Base-by-base conservation (phyloP, 1,140 invertebrate genomes). In the Meloidogyne chitwoodi region DNA sequence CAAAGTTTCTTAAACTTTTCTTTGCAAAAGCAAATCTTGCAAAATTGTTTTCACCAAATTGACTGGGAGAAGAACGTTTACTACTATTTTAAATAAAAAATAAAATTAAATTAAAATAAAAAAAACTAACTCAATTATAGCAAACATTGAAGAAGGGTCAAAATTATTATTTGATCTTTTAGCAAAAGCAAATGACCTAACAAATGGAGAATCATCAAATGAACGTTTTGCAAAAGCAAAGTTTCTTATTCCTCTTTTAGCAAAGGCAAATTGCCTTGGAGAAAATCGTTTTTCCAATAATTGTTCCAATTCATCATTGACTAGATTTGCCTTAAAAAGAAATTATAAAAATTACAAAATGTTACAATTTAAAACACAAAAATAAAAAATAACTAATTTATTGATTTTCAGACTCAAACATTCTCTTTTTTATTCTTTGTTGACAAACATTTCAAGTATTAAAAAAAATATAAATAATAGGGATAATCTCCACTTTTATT, bases 151-250 rank as follows among this genome's bases (percentile, higher is more conserved):
- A 38, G 34, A 38, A 38, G 34, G 34, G 4, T 38, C 34, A 38
- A 10, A 31, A 3, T 31, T 31, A 31, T 31, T 31, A 2, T 38
- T 38, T 38, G 65, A 19, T n/a, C 65, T 31, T 41, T 67, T 67
- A 22, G 71, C 71, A 63, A 73, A 73, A 16, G 71, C 71, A 31
- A 73, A 73, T 24, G 71, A 34, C 24, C 71, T 26, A 24, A 44
- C 65, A 67, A 67, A 73, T 14, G 34, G 44, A 31, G 6, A 29
- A 64, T 65, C 26, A 61, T 24, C 41, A 56, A 56, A 56, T 11
- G 41, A 41, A 24, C 71, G 71, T n/a, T 73, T 73, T 8, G 71
- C 71, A 63, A 73, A 73, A 19, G 71, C 71, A 31, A 73, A 73
- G 29, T 44, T 29, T 44, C 56, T 26, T 6, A 56, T n/a, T 29